Conservation (phyloP, 53 echinoderm and acorn worm genomes). For the Actinopyga echinites region DNA sequence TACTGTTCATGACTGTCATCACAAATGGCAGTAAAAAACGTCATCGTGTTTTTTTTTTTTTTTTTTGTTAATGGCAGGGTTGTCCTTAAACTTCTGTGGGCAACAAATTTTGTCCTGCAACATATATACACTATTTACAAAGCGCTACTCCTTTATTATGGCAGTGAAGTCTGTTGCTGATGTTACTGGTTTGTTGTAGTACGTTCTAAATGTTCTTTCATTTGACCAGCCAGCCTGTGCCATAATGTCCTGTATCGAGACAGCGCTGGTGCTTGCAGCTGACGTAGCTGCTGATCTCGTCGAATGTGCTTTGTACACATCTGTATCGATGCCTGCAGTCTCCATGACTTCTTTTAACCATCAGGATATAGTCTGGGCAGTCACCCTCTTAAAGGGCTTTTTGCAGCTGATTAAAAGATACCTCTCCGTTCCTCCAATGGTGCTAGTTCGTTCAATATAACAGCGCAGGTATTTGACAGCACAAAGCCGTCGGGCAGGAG, state of each 20-base stretch:
- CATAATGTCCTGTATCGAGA: not conserved
- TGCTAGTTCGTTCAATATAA: not conserved
- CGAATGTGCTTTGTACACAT: constrained; percentile 40
- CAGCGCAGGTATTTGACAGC: not conserved
- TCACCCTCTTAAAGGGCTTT: not conserved
- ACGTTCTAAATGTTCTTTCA: constrained; percentile 35
- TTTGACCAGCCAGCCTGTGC: constrained; percentile 5
- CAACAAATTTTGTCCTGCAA: too few relatives aligned
- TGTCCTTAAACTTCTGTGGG: too few relatives aligned
- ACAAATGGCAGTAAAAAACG: not conserved
- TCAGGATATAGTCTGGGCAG: not conserved
- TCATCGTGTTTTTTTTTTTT: not conserved
- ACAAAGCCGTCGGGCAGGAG: constrained; percentile 3
- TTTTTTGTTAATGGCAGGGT: not conserved
- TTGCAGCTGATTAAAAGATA: constrained; percentile 4
- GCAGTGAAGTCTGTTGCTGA: not conserved
- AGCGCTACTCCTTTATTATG: not conserved
- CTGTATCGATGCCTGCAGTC: constrained; percentile 36
- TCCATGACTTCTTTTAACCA: constrained; percentile 3
- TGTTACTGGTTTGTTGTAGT: constrained; percentile 27
- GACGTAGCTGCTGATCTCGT: constrained; percentile 5
- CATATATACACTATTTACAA: too few relatives aligned
- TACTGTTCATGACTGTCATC: too few relatives aligned
- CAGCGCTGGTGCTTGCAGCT: not conserved
- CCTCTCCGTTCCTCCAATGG: not conserved